Evolutionary conservation across 2,113 vertebrate genomes (phyloP), one percentile per base, ranked within the genome.

Genomic region (Platichthys flesus): DNA sequence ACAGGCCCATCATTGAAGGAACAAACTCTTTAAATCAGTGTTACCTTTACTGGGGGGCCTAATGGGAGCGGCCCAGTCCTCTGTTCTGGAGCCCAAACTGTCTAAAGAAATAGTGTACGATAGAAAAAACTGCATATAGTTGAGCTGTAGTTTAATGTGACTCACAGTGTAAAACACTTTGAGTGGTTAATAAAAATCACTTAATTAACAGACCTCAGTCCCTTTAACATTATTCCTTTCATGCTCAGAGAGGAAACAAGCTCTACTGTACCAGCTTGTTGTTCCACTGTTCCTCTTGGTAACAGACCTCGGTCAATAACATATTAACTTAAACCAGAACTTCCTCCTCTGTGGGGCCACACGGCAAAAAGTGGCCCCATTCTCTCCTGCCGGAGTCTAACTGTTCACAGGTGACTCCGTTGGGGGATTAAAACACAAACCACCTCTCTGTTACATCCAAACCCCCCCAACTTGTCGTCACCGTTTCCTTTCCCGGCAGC

Each of bases 401-500:
- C 61, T 74, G 71, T 77, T 87, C 81, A 82, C 87, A 90, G 84
- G 79, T 85, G 84, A 84, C 80, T 81, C 78, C 31, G 61, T 23
- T 31, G 54, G 62, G 79, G 65, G 63, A 66, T 74, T 72, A 69
- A 78, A 80, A 82, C 71, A 84, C 77, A 87, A 85, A 85, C 73
- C 64, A 42, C 69, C 62, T 60, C 85, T 82, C 28, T 86, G 79
- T 87, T 84, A 78, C 76, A 84, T 74, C 67, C 69, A 62, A 78
- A 52, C 59, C 70, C 20, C 70, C 70, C 23, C 31, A 65, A 79
- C 61, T 47, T 73, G 74, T 81, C 79, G 64, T 91, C 90, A 90
- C 77, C 6, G 21, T 88, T 86, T 81, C 82, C 81, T 49, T 23
- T 71, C 59, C 23, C 9, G 23, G 14, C 65, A 69, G 59, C 57